phyloP scores from a whole-genome alignment of 2,797 vertebrate species.

The Podarcis siculus region DNA sequence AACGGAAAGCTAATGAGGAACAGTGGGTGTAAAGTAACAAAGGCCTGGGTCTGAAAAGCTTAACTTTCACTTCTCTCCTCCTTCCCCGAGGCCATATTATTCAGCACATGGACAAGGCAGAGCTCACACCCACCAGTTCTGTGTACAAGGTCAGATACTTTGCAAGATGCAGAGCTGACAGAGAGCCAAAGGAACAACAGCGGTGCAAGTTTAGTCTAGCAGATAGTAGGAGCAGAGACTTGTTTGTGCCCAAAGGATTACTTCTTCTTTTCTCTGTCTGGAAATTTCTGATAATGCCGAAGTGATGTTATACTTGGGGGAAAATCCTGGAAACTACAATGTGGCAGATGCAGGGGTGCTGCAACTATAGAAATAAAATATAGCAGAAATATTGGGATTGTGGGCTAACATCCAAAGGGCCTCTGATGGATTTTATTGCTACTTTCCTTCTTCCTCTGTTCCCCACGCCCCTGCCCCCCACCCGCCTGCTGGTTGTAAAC shows the following conservation, averaged over 20 bases:
- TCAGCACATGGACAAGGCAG: not conserved
- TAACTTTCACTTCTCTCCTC: not conserved
- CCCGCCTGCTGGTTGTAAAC: not conserved
- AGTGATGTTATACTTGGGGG: not conserved
- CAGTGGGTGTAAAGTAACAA: conserved; percentile 2
- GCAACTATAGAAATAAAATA: not conserved
- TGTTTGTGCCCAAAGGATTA: not conserved
- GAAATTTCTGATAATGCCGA: not conserved
- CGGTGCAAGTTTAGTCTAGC: not conserved
- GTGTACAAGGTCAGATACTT: not conserved
- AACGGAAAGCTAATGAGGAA: conserved; percentile 23
- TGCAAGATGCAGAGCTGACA: not conserved
- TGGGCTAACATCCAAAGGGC: not conserved
- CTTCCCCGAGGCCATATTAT: not conserved
- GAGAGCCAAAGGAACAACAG: not conserved
- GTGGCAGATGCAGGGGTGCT: not conserved
- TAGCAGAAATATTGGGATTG: not conserved
- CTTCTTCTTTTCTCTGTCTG: not conserved
- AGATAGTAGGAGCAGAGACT: not conserved
- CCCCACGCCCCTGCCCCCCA: not conserved
- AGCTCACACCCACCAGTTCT: not conserved
- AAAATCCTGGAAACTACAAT: not conserved
- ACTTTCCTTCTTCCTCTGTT: not conserved
- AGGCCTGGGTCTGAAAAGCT: rapidly evolving
- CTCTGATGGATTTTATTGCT: not conserved